Conservation (phyloP, 2,113 vertebrate species). For the Todiramphus saurophagus region DNA sequence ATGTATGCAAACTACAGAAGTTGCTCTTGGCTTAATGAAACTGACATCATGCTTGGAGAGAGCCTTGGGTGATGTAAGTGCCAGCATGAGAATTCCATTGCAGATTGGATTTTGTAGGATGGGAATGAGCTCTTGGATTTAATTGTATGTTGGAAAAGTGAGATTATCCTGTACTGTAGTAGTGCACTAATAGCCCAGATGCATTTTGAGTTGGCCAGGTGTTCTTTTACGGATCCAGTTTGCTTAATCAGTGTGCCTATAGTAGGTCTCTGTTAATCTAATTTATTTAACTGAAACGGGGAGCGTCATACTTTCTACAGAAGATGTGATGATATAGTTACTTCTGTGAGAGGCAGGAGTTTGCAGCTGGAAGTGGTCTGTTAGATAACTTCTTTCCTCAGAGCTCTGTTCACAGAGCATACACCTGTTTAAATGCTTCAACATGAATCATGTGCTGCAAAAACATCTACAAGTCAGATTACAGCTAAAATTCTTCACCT, state of each 20-base stretch:
- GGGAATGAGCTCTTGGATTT: not conserved
- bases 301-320: not conserved
- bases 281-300: not conserved
- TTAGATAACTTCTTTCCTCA: not conserved
- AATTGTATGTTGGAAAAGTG: not conserved
- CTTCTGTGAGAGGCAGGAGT: not conserved
- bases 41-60: slow-evolving; percentile 75
- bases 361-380: not conserved
- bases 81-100: not conserved
- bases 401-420: not conserved
- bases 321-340: not conserved
- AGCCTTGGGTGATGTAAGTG: slow-evolving; percentile 79
- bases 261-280: not conserved
- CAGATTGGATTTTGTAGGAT: not conserved
- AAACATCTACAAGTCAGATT: not conserved
- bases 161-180: not conserved
- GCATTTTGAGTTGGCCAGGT: not conserved
- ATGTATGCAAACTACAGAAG: not conserved
- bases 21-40: slow-evolving; percentile 78
- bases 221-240: not conserved
- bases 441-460: not conserved
- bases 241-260: not conserved
- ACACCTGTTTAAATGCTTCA: not conserved
- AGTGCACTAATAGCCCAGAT: not conserved
- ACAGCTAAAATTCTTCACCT: not conserved